Percentiles rank a stretch among this genome's conserved stretches.
phyloP scores from a whole-genome alignment of 2,888 invertebrate genomes.

The Pachymerium ferrugineum region DNA sequence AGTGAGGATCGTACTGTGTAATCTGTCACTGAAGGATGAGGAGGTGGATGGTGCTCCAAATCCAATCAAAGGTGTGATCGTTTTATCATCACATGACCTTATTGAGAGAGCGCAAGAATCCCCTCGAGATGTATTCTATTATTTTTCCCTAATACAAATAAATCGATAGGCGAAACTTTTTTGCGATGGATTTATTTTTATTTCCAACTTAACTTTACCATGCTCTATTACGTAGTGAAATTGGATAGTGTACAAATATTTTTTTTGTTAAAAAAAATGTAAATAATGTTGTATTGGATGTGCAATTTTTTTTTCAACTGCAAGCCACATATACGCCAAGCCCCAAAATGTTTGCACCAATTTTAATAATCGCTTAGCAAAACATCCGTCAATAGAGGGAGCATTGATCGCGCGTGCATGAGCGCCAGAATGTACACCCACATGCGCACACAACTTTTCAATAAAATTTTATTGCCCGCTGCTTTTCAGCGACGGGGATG shows the following conservation, averaged over 20 bases:
- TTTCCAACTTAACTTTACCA: too few relatives aligned
- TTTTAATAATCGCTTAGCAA: conserved; percentile 24
- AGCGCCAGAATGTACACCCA: conserved; percentile 25
- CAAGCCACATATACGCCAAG: background rate
- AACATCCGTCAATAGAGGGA: conserved; percentile 25
- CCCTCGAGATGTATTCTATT: background rate
- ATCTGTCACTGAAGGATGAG: background rate
- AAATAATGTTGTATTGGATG: background rate
- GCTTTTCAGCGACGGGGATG: background rate
- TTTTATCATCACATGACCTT: conserved; percentile 10
- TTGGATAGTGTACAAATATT: background rate
- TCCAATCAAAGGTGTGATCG: conserved; percentile 16
- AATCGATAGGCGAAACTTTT: background rate
- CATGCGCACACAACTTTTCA: conserved; percentile 15
- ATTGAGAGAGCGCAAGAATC: background rate
- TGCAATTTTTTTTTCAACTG: background rate
- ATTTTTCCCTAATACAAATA: background rate
- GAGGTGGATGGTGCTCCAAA: background rate
- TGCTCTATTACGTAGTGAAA: too few relatives aligned
- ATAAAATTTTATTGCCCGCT: conserved; percentile 17
- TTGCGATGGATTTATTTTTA: background rate
- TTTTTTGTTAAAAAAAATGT: background rate
- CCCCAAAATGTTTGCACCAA: conserved; percentile 21
- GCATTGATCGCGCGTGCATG: conserved; percentile 25
- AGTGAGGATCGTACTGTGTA: background rate